phyloP scores from a whole-genome alignment of 1,140 invertebrate genomes.

The Bombus waltoni region DNA sequence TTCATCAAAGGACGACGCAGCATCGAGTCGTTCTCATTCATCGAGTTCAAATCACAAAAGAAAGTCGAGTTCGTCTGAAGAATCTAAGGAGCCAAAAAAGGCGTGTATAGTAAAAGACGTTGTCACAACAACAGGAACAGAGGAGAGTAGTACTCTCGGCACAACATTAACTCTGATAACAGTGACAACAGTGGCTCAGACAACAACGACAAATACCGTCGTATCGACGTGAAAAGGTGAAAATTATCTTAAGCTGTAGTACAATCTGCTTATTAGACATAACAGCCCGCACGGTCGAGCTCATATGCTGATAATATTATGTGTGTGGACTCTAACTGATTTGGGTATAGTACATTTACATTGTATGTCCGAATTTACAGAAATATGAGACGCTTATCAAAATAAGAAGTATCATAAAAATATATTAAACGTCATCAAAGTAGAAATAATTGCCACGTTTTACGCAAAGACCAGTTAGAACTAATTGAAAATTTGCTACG shows the following conservation, averaged over 20 bases:
- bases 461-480: slow-evolving; percentile 57
- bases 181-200: slow-evolving; percentile 27
- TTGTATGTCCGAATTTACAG: slow-evolving; percentile 16
- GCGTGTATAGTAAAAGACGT: slow-evolving; percentile 43
- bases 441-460: slow-evolving; percentile 51
- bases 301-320: background rate
- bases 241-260: slow-evolving; percentile 50
- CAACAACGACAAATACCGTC: slow-evolving; percentile 45
- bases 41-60: slow-evolving; percentile 71
- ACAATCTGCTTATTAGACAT: slow-evolving; percentile 53
- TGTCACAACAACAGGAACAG: slow-evolving; percentile 10
- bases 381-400: slow-evolving; percentile 7
- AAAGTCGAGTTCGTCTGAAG: slow-evolving; percentile 56
- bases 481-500: slow-evolving; percentile 51
- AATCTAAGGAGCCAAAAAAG: slow-evolving; percentile 54
- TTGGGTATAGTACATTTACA: slow-evolving; percentile 23
- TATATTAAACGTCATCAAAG: slow-evolving; percentile 37
- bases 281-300: slow-evolving; percentile 6
- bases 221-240: slow-evolving; percentile 63
- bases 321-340: slow-evolving; percentile 36
- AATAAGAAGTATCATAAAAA: slow-evolving; percentile 15
- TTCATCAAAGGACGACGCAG: slow-evolving; percentile 50
- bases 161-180: slow-evolving; percentile 14
- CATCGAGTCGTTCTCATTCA: slow-evolving; percentile 60
- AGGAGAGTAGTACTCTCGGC: slow-evolving; percentile 34